Evolutionary conservation across 2,113 vertebrate genomes (phyloP).

Genomic region (Junco hyemalis): DNA sequence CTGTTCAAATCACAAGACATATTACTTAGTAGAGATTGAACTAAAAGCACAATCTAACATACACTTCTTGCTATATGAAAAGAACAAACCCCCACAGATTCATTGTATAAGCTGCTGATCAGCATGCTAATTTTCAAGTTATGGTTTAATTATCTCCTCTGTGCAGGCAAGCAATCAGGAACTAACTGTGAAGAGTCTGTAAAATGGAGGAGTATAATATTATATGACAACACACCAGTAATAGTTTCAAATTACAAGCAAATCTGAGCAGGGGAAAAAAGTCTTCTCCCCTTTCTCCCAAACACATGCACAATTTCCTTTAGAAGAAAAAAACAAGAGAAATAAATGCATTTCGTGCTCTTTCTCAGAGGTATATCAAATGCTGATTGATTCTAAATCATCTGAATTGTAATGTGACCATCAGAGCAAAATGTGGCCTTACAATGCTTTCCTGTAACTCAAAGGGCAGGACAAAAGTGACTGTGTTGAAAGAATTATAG

Average conservation of each 20-base stretch:
- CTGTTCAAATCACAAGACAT: background rate
- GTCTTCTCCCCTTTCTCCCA: background rate
- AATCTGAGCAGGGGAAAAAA: background rate
- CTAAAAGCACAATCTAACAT: background rate
- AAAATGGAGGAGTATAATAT: background rate
- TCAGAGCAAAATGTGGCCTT: background rate
- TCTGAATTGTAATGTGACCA: background rate
- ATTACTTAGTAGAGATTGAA: background rate
- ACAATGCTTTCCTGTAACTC: background rate
- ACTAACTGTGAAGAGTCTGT: background rate
- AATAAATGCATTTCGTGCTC: background rate
- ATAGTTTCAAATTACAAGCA: slow-evolving; percentile 11
- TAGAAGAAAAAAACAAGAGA: background rate
- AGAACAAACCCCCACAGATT: background rate
- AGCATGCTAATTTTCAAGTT: background rate
- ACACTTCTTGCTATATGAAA: background rate
- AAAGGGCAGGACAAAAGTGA: background rate
- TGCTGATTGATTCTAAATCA: slow-evolving; percentile 11
- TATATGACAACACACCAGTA: background rate
- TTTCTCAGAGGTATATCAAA: slow-evolving; percentile 1
- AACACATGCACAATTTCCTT: background rate
- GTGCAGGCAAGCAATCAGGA: background rate
- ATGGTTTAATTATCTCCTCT: background rate
- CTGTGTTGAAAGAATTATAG: slow-evolving; percentile 56
- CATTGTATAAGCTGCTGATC: background rate